Base-by-base conservation (phyloP, 30 jellyfish, hydroid and myxozoan genomes). In the Chironex yamaguchii region DNA sequence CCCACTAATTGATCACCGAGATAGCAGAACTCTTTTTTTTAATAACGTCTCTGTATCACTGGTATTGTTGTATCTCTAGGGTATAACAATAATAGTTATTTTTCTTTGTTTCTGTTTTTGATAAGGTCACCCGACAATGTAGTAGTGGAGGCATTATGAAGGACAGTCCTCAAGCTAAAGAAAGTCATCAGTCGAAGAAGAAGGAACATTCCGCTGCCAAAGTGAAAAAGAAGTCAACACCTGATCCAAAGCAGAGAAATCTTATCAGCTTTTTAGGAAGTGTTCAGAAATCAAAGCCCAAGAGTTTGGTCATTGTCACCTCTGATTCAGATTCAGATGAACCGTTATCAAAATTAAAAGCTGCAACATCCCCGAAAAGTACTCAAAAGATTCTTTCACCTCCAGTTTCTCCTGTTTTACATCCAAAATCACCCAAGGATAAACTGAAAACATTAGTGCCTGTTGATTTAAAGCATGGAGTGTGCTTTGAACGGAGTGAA, bases 241-340 rank as follows among this genome's bases (percentile, higher is more conserved):
- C 29, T 24, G 89, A 77, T 67, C 89, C 89, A 4, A 77, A 77
- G 34, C 89, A 77, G 34, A 58, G 89, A 53, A 58, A 77, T 27
- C 25, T 86, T 20, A 17, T 42, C 17, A 62, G 89, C 2, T 76
- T 86, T 69, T 17, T 90, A 23, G 79, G 79, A 49, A 36, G 48
- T 0, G 79, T 84, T 53, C n/a, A 88, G 29, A 22, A 23, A 17
- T 49, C 89, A 11, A 76, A 67, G 35, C 3, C 17, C 14, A 79
- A 36, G 12, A 58, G 30, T 0, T 53, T 51, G 4, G 52, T 4
- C 4, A 29, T 73, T 14, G 49, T 52, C 53, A 87, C 67, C 50
- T 88, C 96, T 32, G 76, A 67, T 27, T 88, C 96, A 36, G 96
- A 88, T 22, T 68, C 96, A 21, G 96, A 88, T 69, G 92, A 88